Percentiles rank a stretch among this genome's conserved stretches.
Evolutionary conservation across 2,113 vertebrate species (phyloP).

Genomic region (Pteropus alecto): DNA sequence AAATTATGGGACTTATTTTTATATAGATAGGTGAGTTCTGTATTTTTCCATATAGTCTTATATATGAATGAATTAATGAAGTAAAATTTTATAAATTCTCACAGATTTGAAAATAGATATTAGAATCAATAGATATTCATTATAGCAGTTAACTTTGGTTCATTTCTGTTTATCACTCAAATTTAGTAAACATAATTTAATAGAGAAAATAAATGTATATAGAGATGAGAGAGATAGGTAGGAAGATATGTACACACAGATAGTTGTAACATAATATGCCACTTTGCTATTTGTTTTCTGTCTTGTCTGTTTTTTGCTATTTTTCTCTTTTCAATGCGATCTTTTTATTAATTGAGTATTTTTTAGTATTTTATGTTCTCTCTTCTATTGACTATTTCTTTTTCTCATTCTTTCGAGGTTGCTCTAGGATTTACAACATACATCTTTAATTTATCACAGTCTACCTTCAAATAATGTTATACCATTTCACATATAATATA

Average conservation of each 20-base stretch:
- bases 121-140: neutral
- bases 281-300: neutral
- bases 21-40: neutral
- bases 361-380: conserved; percentile 13
- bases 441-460: neutral
- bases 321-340: neutral
- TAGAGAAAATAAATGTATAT: neutral
- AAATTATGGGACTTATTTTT: conserved; percentile 53
- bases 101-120: neutral
- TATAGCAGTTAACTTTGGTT: neutral
- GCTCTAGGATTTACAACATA: neutral
- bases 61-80: neutral
- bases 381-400: neutral
- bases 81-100: neutral
- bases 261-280: neutral
- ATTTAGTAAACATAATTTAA: neutral
- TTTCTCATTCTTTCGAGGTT: neutral
- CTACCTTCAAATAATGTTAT: neutral
- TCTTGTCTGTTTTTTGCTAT: neutral
- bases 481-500: neutral
- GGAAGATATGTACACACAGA: neutral
- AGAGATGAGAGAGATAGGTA: neutral
- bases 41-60: neutral
- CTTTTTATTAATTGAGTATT: neutral
- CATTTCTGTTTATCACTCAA: conserved; percentile 22